These are phyloP conservation scores for Tragelaphus scriptus DNA, from an alignment of 2,113 vertebrate species.

Conservation along the genomic window DNA sequence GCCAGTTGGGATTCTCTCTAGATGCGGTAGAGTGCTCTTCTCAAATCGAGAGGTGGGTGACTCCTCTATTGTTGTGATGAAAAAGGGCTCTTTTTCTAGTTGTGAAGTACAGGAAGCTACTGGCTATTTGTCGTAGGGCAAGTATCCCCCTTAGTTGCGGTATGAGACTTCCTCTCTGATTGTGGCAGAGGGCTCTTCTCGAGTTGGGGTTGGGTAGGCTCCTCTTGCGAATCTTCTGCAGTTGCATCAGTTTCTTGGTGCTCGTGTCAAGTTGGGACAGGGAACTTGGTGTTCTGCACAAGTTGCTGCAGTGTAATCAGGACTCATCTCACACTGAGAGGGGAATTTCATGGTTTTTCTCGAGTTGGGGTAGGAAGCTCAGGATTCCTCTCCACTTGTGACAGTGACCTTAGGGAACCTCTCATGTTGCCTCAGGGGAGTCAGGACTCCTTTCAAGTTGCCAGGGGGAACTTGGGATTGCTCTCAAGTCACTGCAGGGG, in stretches of 20 bases:
- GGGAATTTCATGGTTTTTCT: neutral
- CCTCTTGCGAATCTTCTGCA: neutral
- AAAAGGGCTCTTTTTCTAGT: neutral
- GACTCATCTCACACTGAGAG: neutral
- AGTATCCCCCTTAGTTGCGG: neutral
- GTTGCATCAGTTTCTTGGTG: neutral
- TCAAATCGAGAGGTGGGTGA: neutral
- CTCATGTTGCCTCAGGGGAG: too few relatives aligned
- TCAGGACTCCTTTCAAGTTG: too few relatives aligned
- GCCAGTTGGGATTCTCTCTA: neutral
- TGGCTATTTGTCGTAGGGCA: neutral
- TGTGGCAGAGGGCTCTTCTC: neutral
- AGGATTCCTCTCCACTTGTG: neutral
- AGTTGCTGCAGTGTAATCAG: neutral
- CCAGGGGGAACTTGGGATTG: too few relatives aligned
- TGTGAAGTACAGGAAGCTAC: neutral
- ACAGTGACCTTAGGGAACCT: too few relatives aligned
- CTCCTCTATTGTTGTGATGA: neutral
- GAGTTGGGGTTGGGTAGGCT: neutral
- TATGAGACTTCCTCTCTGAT: neutral
- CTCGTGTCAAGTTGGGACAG: neutral
- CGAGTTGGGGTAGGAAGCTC: neutral
- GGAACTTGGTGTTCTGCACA: neutral
- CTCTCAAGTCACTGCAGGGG: accelerated
- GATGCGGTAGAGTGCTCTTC: neutral